phyloP scores from a whole-genome alignment of 2,797 vertebrate species.

The Cyclopterus lumpus region DNA sequence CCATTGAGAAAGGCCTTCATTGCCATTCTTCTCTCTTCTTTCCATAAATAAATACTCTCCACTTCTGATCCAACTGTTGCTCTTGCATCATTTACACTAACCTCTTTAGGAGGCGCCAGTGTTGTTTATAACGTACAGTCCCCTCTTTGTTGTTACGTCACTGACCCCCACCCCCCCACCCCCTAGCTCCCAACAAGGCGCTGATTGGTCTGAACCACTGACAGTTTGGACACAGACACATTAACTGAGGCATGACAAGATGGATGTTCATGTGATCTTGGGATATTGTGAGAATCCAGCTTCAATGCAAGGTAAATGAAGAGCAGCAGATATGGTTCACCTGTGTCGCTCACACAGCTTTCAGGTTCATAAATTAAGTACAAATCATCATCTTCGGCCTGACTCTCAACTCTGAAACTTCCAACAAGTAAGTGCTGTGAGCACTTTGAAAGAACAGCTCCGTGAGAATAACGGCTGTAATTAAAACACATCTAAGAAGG shows the following conservation, averaged over 20 bases:
- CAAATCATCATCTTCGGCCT: conserved; percentile 3
- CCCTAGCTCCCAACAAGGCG: not conserved
- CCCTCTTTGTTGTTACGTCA: not conserved
- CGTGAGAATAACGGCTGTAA: conserved; percentile 27
- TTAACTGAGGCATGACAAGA: not conserved
- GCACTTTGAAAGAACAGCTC: conserved; percentile 32
- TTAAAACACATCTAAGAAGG: conserved; percentile 34
- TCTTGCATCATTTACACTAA: not conserved
- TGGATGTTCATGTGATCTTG: not conserved
- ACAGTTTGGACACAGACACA: not conserved
- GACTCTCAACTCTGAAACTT: conserved; percentile 9
- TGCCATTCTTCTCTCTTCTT: not conserved
- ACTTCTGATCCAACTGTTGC: not conserved
- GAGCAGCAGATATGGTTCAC: conserved; percentile 8
- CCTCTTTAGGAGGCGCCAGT: not conserved
- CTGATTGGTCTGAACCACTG: not conserved
- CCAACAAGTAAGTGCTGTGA: conserved; percentile 18
- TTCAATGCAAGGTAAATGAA: not conserved
- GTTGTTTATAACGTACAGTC: not conserved
- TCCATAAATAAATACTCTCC: not conserved
- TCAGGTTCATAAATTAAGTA: not conserved
- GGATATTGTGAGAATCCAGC: not conserved
- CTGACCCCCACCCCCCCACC: not conserved
- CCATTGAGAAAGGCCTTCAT: not conserved
- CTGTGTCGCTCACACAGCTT: not conserved